These are phyloP conservation scores for Leucania comma DNA, from an alignment of 2,888 invertebrate genomes.

Conservation along the genomic window DNA sequence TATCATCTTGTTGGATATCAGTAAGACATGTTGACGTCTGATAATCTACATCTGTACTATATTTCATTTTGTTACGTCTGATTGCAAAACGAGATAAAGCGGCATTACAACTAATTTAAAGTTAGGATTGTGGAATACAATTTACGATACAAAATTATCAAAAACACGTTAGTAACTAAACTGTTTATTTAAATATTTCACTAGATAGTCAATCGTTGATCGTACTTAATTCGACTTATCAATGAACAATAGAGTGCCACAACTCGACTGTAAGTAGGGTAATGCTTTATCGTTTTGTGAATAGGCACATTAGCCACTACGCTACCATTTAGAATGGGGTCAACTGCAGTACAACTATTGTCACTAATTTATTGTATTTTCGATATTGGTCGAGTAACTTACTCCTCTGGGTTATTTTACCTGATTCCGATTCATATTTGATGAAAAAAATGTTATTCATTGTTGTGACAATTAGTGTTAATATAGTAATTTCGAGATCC, in stretches of 20 bases:
- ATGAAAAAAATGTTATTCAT: background rate
- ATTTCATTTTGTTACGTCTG: background rate
- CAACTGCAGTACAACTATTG: constrained; percentile 5
- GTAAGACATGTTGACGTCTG: background rate
- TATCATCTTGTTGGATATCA: background rate
- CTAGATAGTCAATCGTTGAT: background rate
- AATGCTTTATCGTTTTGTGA: constrained; percentile 34
- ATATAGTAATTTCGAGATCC: background rate
- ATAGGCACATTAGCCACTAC: constrained; percentile 1
- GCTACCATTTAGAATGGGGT: constrained; percentile 24
- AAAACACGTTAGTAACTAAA: background rate
- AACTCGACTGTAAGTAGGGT: constrained; percentile 36
- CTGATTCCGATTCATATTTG: background rate
- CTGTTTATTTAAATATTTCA: background rate
- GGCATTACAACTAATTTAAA: background rate
- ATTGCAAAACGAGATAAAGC: background rate
- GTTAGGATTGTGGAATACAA: background rate
- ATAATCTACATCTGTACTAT: constrained; percentile 15
- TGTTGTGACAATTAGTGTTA: background rate
- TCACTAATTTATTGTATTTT: background rate
- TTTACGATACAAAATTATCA: too few species aligned
- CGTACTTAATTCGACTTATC: constrained; percentile 10
- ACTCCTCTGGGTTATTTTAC: background rate
- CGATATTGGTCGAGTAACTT: background rate
- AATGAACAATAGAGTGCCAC: constrained; percentile 7